These are phyloP conservation scores for Homarus gammarus DNA, from an alignment of 2,888 invertebrate species.

Conservation along the genomic window DNA sequence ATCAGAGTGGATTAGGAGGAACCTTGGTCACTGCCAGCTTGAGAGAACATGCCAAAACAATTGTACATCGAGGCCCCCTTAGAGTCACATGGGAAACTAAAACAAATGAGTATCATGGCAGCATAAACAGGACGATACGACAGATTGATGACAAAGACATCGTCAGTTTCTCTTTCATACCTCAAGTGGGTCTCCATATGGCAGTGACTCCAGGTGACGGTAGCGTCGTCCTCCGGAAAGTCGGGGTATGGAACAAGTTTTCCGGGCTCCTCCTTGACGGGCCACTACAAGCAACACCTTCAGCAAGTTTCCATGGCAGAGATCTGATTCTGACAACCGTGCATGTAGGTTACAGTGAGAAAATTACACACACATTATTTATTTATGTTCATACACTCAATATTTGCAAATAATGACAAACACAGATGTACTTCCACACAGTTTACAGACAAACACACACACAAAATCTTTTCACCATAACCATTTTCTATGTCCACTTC, in stretches of 20 bases:
- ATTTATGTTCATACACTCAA: background rate
- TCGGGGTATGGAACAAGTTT: conserved; percentile 9
- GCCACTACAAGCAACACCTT: background rate
- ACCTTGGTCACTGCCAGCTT: background rate
- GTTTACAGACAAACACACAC: background rate
- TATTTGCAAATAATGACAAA: no score
- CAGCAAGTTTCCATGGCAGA: conserved; percentile 15
- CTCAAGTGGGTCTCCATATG: background rate
- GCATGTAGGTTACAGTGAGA: conserved; percentile 23
- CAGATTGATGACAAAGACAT: background rate
- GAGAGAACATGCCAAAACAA: background rate
- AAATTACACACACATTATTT: background rate
- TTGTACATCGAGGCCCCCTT: no score
- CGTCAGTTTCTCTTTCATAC: background rate
- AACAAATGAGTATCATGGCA: no score
- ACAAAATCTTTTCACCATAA: conserved; percentile 2
- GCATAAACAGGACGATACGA: background rate
- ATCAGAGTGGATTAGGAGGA: background rate
- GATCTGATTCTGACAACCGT: conserved; percentile 28
- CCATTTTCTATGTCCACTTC: background rate
- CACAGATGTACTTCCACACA: background rate
- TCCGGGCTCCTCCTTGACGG: background rate
- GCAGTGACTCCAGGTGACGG: background rate
- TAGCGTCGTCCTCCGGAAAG: conserved; percentile 2
- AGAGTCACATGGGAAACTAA: no score